Evolutionary conservation across 1,140 invertebrate species (phyloP).

Genomic region (Rhyacophila brunnea): DNA sequence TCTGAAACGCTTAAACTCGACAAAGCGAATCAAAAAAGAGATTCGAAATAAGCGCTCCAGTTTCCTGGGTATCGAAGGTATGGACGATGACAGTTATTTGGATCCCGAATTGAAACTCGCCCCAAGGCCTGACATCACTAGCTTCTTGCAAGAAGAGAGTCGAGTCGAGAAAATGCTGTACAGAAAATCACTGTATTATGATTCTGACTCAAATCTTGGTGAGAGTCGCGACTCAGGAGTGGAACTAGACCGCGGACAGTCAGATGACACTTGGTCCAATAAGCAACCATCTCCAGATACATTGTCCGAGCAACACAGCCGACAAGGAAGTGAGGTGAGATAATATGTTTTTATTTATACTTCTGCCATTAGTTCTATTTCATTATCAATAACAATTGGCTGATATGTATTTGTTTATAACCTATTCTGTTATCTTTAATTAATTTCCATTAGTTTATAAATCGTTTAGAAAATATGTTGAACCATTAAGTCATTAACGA

Average conservation of each 20-base stretch:
- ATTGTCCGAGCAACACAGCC: conserved; percentile 67
- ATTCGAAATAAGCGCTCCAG: conserved; percentile 79
- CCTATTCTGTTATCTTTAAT: too few species aligned
- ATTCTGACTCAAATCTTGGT: conserved; percentile 53
- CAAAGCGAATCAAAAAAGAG: conserved; percentile 83
- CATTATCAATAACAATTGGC: not conserved
- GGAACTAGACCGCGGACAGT: conserved; percentile 62
- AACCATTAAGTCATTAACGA: too few species aligned
- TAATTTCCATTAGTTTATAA: too few species aligned
- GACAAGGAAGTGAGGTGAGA: conserved; percentile 70
- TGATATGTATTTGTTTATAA: too few species aligned
- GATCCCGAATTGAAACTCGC: conserved; percentile 66
- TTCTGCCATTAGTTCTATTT: not conserved
- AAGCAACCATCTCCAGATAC: conserved; percentile 60
- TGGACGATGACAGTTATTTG: conserved; percentile 65
- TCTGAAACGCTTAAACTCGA: conserved; percentile 74
- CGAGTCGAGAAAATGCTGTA: conserved; percentile 73
- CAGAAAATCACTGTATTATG: conserved; percentile 60
- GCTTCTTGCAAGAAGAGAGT: conserved; percentile 74
- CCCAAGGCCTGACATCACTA: conserved; percentile 77
- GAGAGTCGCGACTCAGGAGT: conserved; percentile 76
- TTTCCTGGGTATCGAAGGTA: conserved; percentile 80
- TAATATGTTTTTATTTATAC: not conserved
- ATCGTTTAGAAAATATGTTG: too few species aligned
- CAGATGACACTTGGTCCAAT: conserved; percentile 60